Conservation (phyloP, 1,140 invertebrate species). For the Zophobas morio region DNA sequence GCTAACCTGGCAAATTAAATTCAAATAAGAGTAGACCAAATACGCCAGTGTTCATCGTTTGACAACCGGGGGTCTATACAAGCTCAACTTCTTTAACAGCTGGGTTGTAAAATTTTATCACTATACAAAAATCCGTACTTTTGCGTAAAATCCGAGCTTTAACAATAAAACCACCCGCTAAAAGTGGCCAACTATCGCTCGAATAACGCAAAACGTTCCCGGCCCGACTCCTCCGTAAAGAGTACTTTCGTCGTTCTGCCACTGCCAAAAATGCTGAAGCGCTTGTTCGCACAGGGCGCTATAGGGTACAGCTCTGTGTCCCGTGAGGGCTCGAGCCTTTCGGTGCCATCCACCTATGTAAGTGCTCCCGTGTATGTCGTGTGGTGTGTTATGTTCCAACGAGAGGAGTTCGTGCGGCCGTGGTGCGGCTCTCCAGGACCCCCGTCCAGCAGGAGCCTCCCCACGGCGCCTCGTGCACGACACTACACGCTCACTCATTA, state of each 20-base stretch:
- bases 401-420: constrained; percentile 49
- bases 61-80: no score
- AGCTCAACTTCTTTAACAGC: no score
- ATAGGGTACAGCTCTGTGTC: constrained; percentile 70
- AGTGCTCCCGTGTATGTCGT: constrained; percentile 64
- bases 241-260: constrained; percentile 12
- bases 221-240: constrained; percentile 3
- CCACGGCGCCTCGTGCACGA: constrained; percentile 50
- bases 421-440: constrained; percentile 13
- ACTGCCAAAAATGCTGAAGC: constrained; percentile 35
- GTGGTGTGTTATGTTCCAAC: constrained; percentile 58
- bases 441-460: constrained; percentile 9
- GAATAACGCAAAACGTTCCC: no score
- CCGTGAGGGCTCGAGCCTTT: constrained; percentile 79
- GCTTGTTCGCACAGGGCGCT: constrained; percentile 65
- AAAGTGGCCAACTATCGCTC: no score
- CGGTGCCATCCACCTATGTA: constrained; percentile 80
- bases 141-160: no score
- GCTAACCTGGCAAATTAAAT: no score
- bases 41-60: no score
- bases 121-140: no score
- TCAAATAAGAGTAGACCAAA: no score
- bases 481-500: constrained; percentile 51
- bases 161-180: no score
- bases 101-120: no score